Evolutionary conservation across 2,113 vertebrate genomes (phyloP), one percentile per base, ranked within the genome.

Genomic region (Elaphurus davidianus): DNA sequence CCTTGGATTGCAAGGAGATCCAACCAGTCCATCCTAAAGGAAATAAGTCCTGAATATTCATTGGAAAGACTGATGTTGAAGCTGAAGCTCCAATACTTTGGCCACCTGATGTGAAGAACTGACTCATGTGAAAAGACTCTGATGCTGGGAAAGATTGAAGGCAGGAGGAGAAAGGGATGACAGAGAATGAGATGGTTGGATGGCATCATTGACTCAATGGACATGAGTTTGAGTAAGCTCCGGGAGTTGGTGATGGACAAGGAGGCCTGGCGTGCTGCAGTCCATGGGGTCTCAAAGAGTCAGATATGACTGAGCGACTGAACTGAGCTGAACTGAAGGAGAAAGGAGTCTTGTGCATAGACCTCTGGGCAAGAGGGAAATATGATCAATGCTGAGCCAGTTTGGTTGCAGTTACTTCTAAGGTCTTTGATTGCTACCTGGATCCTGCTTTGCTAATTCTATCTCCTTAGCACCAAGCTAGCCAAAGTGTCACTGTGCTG

Each of bases 201-300:
- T 74, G 67, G n/a, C 19, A 40, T 74, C 67, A 74, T 19, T 0
- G 2, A 23, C 67, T 40, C 67, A 71, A 40, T 40, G 67, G n/a
- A 36, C 19, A 40, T 74, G n/a, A 74, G 19, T 74, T 23, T 71
- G 67, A 40, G 67, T 40, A 40, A 40, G 5, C 17, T 71, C 10
- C 0, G 0, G n/a, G 36, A 74, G 5, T 23, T 74, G n/a, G 67
- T 23, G 10, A 40, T 74, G 19, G 67, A 23, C n/a, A 23, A 23
- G n/a, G 67, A 74, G 10, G 19, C 19, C 67, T 40, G 67, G 10
- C 0, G 1, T 74, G n/a, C 19, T 74, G 2, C 10, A 23, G 67
- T 40, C n/a, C 67, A 71, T 12, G 2, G n/a, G 67, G 67, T 40
- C 19, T 0, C n/a, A 71, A 40, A 74, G 67, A 74, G 67, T 13